These are phyloP conservation scores for Takifugu flavidus DNA, from an alignment of 2,113 vertebrate species.

Conservation along the genomic window DNA sequence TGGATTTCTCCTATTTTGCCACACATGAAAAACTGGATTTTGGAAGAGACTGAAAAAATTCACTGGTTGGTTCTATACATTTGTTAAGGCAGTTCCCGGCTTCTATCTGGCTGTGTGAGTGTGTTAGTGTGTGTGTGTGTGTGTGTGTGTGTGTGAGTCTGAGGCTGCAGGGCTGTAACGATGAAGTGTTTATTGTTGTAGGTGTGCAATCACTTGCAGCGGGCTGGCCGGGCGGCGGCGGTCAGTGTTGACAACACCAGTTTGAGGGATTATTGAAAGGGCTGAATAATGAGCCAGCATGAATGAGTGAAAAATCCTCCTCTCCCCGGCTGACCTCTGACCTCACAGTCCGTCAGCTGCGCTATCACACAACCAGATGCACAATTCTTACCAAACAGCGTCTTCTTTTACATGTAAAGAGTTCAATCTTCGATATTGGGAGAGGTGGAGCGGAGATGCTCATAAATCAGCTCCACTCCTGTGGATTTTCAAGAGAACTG, in stretches of 20 bases:
- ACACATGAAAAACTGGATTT: conserved; percentile 27
- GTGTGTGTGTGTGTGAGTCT: conserved; percentile 32
- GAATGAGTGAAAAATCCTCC: conserved; percentile 61
- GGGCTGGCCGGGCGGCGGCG: conserved; percentile 11
- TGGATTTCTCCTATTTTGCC: not conserved
- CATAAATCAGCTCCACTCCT: conserved; percentile 14
- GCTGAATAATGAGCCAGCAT: conserved; percentile 63
- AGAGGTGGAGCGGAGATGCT: conserved; percentile 3
- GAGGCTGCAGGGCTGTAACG: conserved; percentile 45
- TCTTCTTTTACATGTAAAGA: conserved; percentile 37
- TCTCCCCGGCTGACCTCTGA: conserved; percentile 56
- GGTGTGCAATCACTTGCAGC: conserved; percentile 45
- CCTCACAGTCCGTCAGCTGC: conserved; percentile 60
- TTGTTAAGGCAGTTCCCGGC: conserved; percentile 38
- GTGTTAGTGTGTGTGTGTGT: conserved; percentile 23
- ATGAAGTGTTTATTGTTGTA: conserved; percentile 70
- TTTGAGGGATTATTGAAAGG: conserved; percentile 55
- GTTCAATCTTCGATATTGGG: conserved; percentile 29
- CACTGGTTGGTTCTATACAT: conserved; percentile 14
- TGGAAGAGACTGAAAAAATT: conserved; percentile 25
- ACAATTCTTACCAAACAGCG: conserved; percentile 26
- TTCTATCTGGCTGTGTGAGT: conserved; percentile 17
- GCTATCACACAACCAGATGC: conserved; percentile 50
- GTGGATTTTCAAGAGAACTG: conserved; percentile 35
- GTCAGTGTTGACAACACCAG: conserved; percentile 50